These are phyloP conservation scores for Xiphophorus couchianus DNA, from an alignment of 2,113 vertebrate species.

Conservation along the genomic window DNA sequence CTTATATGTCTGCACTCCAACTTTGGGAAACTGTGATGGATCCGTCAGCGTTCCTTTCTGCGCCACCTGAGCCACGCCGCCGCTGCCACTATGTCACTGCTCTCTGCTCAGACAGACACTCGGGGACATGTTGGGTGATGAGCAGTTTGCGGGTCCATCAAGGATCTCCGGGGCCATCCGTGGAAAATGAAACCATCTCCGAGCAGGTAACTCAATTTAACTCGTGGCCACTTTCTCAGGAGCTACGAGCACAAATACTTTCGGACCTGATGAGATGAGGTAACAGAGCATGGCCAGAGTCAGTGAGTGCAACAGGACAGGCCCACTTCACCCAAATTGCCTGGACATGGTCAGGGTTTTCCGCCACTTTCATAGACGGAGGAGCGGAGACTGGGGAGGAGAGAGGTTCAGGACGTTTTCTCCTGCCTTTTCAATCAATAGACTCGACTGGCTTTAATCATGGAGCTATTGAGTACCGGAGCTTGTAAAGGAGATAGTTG, in stretches of 20 bases:
- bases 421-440: conserved; percentile 73
- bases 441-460: conserved; percentile 75
- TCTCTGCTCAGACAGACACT: conserved; percentile 58
- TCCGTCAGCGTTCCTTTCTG: conserved; percentile 48
- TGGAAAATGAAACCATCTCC: conserved; percentile 78
- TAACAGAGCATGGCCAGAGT: conserved; percentile 74
- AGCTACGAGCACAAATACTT: conserved; percentile 76
- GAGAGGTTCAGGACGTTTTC: conserved; percentile 55
- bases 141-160: conserved; percentile 78
- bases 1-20: conserved; percentile 36
- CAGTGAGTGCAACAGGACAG: conserved; percentile 67
- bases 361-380: conserved; percentile 59
- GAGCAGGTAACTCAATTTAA: conserved; percentile 82
- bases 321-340: conserved; percentile 65
- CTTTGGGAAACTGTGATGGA: conserved; percentile 42
- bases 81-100: conserved; percentile 21
- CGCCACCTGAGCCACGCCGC: conserved; percentile 48
- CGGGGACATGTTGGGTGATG: conserved; percentile 64
- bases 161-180: conserved; percentile 70
- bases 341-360: conserved; percentile 69
- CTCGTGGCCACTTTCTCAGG: conserved; percentile 65
- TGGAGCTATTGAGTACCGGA: conserved; percentile 69
- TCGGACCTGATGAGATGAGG: conserved; percentile 77
- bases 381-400: conserved; percentile 48
- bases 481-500: conserved; percentile 66